A percentile compares a stretch with the other conserved stretches of the same genome.
These are phyloP conservation scores for Narcine bancroftii DNA, from an alignment of 2,113 vertebrate genomes.

Conservation along the genomic window DNA sequence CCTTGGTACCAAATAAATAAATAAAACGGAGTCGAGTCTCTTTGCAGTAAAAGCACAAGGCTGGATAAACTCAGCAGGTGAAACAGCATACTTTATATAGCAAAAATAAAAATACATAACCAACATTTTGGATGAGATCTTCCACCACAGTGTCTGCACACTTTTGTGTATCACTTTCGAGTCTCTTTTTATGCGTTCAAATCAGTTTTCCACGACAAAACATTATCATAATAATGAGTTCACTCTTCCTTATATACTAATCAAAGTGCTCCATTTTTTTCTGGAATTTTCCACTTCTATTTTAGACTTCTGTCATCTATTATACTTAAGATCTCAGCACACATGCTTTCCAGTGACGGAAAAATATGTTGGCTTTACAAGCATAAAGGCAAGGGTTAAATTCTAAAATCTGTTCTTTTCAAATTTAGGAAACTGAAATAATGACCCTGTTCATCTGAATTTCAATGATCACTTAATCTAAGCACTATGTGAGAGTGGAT, in stretches of 20 bases:
- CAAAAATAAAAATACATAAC: no score
- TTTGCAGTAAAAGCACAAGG: no score
- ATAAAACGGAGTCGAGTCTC: no score
- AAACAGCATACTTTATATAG: no score
- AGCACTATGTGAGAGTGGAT: slow-evolving; percentile 9
- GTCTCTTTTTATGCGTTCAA: no score
- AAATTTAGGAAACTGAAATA: not conserved
- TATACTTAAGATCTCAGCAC: not conserved
- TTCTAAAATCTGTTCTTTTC: not conserved
- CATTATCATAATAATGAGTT: not conserved
- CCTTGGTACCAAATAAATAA: no score
- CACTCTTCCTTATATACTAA: not conserved
- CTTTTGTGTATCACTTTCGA: no score
- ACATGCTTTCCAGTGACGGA: not conserved
- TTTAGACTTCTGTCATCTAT: not conserved
- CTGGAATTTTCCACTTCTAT: not conserved
- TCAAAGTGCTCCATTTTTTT: not conserved
- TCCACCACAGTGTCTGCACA: no score
- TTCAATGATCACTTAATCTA: slow-evolving; percentile 27
- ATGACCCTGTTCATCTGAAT: slow-evolving; percentile 15
- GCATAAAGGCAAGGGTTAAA: not conserved
- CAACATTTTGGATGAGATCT: no score
- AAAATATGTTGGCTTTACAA: not conserved
- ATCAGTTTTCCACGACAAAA: no score
- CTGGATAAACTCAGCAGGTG: no score